phyloP scores from a whole-genome alignment of 2,113 vertebrate species.

The Hippolais icterina region DNA sequence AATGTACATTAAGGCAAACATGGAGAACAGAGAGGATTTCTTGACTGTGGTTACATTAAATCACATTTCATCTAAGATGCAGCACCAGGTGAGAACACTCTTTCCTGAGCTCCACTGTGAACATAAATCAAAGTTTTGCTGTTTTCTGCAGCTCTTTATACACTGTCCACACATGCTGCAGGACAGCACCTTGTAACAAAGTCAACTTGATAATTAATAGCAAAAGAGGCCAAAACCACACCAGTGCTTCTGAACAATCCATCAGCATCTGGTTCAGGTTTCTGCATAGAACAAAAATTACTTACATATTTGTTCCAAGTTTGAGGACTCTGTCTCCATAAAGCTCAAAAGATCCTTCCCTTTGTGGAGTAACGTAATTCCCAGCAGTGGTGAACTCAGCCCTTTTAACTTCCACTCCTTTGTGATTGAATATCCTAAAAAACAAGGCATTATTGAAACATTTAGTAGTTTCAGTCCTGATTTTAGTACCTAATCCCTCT shows the following conservation, averaged over 20 bases:
- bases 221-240: background rate
- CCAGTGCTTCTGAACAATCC: background rate
- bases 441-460: background rate
- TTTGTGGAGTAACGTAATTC: slow-evolving; percentile 81
- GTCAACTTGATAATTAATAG: background rate
- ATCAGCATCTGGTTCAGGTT: background rate
- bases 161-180: background rate
- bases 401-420: slow-evolving; percentile 84
- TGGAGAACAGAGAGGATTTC: background rate
- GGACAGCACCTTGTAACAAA: background rate
- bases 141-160: background rate
- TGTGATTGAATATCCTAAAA: slow-evolving; percentile 85
- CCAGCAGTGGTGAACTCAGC: slow-evolving; percentile 83
- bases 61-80: background rate
- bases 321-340: slow-evolving; percentile 93
- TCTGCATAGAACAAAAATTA: background rate
- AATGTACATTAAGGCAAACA: background rate
- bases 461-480: background rate
- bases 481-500: background rate
- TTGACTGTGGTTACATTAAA: background rate
- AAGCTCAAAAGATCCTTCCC: slow-evolving; percentile 92
- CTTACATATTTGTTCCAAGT: slow-evolving; percentile 97
- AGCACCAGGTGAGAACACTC: background rate
- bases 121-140: background rate
- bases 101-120: background rate